Evolutionary conservation across 2,888 invertebrate genomes (phyloP).

Genomic region (Trilocha varians): DNA sequence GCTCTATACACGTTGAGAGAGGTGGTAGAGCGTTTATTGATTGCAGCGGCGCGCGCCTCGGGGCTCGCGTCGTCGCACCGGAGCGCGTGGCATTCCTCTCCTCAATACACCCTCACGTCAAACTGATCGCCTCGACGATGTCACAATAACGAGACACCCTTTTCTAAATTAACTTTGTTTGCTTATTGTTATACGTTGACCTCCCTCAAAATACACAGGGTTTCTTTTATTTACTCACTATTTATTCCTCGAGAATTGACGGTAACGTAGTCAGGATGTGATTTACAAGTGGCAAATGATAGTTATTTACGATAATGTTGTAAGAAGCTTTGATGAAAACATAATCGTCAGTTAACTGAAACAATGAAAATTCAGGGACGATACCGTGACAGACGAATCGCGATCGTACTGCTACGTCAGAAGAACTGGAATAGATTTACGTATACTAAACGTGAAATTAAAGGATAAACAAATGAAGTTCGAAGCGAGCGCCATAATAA

Average conservation of each 20-base stretch:
- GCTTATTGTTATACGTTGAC: constrained; percentile 39
- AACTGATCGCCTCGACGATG: constrained; percentile 24
- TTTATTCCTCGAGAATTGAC: constrained; percentile 7
- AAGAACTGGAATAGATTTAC: constrained; percentile 65
- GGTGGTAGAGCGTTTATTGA: constrained; percentile 13
- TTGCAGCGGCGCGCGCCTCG: constrained; percentile 19
- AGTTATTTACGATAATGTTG: constrained; percentile 7
- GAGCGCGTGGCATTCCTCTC: too few species aligned
- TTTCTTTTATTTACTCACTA: constrained; percentile 6
- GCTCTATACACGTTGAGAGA: background rate
- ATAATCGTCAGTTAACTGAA: constrained; percentile 32
- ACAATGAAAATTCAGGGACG: constrained; percentile 52
- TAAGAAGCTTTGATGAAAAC: constrained; percentile 22
- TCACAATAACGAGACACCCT: constrained; percentile 42
- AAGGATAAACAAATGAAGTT: constrained; percentile 71
- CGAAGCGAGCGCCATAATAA: constrained; percentile 57
- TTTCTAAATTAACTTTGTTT: constrained; percentile 60
- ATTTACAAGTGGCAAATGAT: background rate
- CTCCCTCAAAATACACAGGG: constrained; percentile 34
- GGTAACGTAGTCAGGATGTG: background rate
- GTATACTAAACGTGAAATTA: constrained; percentile 60
- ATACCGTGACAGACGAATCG: constrained; percentile 51
- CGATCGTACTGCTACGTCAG: constrained; percentile 58
- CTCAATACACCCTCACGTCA: constrained; percentile 24
- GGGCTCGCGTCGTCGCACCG: constrained; percentile 19